Conservation (phyloP, 2,797 vertebrate species). For the Centropyge bicolor region DNA sequence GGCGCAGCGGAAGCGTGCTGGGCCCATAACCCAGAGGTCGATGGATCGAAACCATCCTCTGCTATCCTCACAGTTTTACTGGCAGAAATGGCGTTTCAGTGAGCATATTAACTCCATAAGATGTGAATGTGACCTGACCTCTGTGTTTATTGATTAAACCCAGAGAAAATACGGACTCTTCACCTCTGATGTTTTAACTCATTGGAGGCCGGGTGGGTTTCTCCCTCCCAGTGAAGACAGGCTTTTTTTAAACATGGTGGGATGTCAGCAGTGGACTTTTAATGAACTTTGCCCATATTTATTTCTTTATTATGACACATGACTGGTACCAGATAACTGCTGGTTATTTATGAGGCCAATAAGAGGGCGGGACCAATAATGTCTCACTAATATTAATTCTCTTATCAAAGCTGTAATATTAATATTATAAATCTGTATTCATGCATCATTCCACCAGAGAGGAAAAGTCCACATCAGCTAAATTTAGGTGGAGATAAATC, state of each 20-base stretch:
- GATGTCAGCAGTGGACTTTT: neutral
- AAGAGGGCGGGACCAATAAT: neutral
- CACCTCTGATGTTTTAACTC: too few species aligned
- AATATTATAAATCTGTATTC: neutral
- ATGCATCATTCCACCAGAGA: neutral
- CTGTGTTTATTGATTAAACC: neutral
- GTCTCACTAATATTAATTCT: neutral
- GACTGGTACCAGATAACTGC: neutral
- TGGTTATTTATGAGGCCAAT: constrained; percentile 13
- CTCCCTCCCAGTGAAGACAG: too few species aligned
- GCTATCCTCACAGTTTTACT: neutral
- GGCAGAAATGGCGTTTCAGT: too few species aligned
- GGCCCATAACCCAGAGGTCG: constrained; percentile 79
- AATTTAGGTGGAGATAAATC: too few species aligned
- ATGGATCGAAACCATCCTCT: constrained; percentile 81
- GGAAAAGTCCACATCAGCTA: neutral
- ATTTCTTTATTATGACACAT: constrained; percentile 2
- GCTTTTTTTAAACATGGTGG: neutral
- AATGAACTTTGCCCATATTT: constrained; percentile 11
- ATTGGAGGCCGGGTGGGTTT: too few species aligned
- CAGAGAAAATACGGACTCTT: neutral
- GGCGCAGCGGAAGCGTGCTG: constrained; percentile 45
- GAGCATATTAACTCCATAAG: neutral
- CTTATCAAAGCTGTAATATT: neutral
- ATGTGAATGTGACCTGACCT: too few species aligned